Evolutionary conservation across 1,140 invertebrate genomes (phyloP).

Genomic region (Lethrus apterus): DNA sequence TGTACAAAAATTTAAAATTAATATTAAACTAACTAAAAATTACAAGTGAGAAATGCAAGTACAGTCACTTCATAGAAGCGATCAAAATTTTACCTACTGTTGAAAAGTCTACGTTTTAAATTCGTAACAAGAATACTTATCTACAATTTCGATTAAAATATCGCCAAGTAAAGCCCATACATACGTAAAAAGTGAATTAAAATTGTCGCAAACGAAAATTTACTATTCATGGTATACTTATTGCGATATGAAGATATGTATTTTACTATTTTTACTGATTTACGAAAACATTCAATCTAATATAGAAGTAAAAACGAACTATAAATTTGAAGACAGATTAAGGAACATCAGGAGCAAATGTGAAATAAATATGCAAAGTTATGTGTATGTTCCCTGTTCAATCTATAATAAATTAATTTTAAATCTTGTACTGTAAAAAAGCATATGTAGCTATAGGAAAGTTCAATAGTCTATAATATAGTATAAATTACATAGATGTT

Average conservation of each 20-base stretch:
- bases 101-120: conserved; percentile 30
- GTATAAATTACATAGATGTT: conserved; percentile 26
- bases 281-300: conserved; percentile 11
- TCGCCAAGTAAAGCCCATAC: conserved; percentile 13
- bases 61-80: conserved; percentile 31
- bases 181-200: not conserved
- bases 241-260: conserved; percentile 11
- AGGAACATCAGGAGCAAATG: not conserved
- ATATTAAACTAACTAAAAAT: conserved; percentile 2
- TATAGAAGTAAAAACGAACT: conserved; percentile 10
- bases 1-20: not conserved
- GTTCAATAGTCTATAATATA: conserved; percentile 22
- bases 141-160: conserved; percentile 21
- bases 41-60: not conserved
- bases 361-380: not conserved
- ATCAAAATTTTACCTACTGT: conserved; percentile 4
- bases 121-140: conserved; percentile 36
- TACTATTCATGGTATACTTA: too few relatives aligned
- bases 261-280: conserved; percentile 11
- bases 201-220: too few relatives aligned
- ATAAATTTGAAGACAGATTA: conserved; percentile 5
- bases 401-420: not conserved
- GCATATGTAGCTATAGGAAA: conserved; percentile 23
- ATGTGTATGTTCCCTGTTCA: conserved; percentile 1
- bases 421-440: conserved; percentile 14